Base-by-base conservation (phyloP, 1,140 invertebrate genomes). In the Mactra quadrangularis region DNA sequence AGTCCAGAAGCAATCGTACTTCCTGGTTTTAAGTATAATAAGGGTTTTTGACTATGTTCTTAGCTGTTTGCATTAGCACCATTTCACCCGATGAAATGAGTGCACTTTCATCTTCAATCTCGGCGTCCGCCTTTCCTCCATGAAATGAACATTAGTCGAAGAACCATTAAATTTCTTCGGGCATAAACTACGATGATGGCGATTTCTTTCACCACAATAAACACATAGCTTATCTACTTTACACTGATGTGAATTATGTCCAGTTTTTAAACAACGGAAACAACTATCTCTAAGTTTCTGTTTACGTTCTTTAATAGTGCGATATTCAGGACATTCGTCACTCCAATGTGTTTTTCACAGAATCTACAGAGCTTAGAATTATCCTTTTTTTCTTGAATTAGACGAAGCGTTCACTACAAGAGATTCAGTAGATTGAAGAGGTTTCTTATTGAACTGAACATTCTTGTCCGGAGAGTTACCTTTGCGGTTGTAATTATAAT, bases 1-100 rank as follows among this genome's bases (percentile, higher is more conserved):
- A 52, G 25, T 71, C 68, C n/a, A 71, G 33, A 7, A 71, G 29
- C 4, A 71, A 22, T 71, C 68, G 22, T 9, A 59, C 55, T 22
- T 4, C 45, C 25, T 78, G 3, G n/a, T 9, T 22, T n/a, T 50
- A 29, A 25, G 11, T n/a, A 15, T 0, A 7, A 9, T 35, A 38
- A 7, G 31, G 11, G n/a, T 75, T 83, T n/a, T 3, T 31, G 4
- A 75, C 64, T 50, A 60, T 53, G 53, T 38, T 47, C 27, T 72
- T 66, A 9, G 31, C 38, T 25, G 38, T 47, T 60, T 83, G 81
- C 81, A 83, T 76, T 27, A 83, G 33, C 22, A 83, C 70, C 66
- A 77, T 83, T 38, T 70, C 62, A 22, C 55, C 47, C 9, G 74
- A 60, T 38, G 82, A 77, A 4, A 77, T 22, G 3, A 84, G 31